phyloP scores from a whole-genome alignment of 2,888 invertebrate genomes.

The Morpho deidamia region DNA sequence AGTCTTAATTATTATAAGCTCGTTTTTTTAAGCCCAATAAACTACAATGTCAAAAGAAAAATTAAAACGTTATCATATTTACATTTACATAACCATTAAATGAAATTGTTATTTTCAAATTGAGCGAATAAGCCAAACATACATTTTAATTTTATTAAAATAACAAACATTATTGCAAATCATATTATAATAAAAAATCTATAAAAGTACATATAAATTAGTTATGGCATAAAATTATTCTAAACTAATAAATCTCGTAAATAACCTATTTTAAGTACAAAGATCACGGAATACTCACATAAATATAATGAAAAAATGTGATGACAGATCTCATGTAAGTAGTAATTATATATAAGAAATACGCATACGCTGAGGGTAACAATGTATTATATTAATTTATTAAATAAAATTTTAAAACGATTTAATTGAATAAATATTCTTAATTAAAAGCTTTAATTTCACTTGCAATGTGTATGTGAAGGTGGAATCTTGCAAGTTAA shows the following conservation, averaged over 20 bases:
- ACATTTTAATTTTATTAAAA: slow-evolving; percentile 28
- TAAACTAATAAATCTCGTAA: slow-evolving; percentile 56
- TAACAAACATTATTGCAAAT: slow-evolving; percentile 43
- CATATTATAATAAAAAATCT: slow-evolving; percentile 43
- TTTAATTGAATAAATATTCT: too few species aligned
- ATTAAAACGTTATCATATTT: neutral
- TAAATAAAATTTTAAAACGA: too few species aligned
- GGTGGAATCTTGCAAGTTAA: too few species aligned
- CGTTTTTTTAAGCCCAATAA: slow-evolving; percentile 1
- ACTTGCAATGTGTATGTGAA: too few species aligned
- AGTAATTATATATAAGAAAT: neutral
- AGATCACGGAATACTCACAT: slow-evolving; percentile 44
- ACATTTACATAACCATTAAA: slow-evolving; percentile 24
- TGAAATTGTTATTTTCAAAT: slow-evolving; percentile 46
- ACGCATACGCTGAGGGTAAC: neutral
- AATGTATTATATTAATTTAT: too few species aligned
- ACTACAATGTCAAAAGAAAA: neutral
- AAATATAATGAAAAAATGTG: slow-evolving; percentile 33
- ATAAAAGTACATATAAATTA: slow-evolving; percentile 66
- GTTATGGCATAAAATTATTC: slow-evolving; percentile 73
- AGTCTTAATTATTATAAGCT: slow-evolving; percentile 1
- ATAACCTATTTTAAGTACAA: slow-evolving; percentile 67
- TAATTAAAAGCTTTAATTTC: too few species aligned
- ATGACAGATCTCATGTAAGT: slow-evolving; percentile 39
- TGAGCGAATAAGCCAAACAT: slow-evolving; percentile 61